Evolutionary conservation across 2,888 invertebrate species (phyloP).

Genomic region (Chrysolina haemoptera): DNA sequence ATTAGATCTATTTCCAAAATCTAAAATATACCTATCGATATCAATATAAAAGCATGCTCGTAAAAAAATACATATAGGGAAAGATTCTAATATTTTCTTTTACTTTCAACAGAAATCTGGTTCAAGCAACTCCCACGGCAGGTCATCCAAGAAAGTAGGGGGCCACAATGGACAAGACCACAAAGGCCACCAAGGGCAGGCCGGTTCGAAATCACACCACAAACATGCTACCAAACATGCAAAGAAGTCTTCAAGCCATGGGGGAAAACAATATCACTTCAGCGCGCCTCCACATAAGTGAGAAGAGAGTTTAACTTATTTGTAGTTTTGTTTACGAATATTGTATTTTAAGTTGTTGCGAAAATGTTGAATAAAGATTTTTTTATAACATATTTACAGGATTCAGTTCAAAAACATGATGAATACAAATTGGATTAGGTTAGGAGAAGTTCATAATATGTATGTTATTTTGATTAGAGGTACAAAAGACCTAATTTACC

Average conservation of each 20-base stretch:
- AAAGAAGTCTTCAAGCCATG: slow-evolving; percentile 63
- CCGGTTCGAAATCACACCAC: slow-evolving; percentile 59
- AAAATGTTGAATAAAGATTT: not conserved
- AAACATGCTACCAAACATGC: slow-evolving; percentile 62
- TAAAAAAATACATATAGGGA: no score
- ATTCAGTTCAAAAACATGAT: no score
- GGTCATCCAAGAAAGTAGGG: slow-evolving; percentile 60
- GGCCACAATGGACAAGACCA: slow-evolving; percentile 62
- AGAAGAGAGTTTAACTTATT: not conserved
- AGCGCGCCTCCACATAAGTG: slow-evolving; percentile 5
- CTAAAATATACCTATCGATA: no score
- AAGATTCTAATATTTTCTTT: no score
- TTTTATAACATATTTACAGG: no score
- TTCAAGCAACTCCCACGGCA: slow-evolving; percentile 61
- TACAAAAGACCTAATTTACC: no score
- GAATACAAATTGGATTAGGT: no score
- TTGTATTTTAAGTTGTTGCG: not conserved
- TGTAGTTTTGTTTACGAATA: not conserved
- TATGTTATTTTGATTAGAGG: no score
- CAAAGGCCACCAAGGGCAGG: slow-evolving; percentile 62
- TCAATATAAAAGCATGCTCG: no score
- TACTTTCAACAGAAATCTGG: slow-evolving; percentile 54
- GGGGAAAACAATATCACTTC: slow-evolving; percentile 62
- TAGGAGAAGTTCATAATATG: no score
- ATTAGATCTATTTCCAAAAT: no score